Percentiles rank a stretch among this genome's conserved stretches.
These are phyloP conservation scores for Eupithecia vulgata DNA, from an alignment of 2,888 invertebrate genomes.

Conservation along the genomic window DNA sequence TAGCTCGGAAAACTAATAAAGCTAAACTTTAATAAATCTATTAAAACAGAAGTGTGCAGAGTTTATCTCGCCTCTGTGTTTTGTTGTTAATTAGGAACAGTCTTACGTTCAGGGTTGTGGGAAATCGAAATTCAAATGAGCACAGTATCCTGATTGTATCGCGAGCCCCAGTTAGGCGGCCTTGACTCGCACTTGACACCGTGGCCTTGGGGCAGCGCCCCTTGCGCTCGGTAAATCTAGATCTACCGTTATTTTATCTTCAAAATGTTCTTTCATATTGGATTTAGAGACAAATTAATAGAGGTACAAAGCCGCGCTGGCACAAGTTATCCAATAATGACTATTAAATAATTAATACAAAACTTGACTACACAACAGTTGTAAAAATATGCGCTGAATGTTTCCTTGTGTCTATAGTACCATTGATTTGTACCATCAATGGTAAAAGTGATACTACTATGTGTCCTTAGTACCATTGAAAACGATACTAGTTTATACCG, in stretches of 20 bases:
- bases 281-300: neutral
- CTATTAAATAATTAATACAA: too few relatives aligned
- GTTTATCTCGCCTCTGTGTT: neutral
- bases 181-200: constrained; percentile 42
- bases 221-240: constrained; percentile 15
- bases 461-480: too few relatives aligned
- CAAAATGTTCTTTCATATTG: neutral
- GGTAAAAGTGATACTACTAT: too few relatives aligned
- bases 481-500: too few relatives aligned
- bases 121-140: constrained; percentile 39
- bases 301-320: too few relatives aligned
- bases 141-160: constrained; percentile 33
- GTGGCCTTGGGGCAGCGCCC: constrained; percentile 29
- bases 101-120: constrained; percentile 28
- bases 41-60: neutral
- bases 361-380: too few relatives aligned
- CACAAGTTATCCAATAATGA: too few relatives aligned
- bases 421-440: too few relatives aligned
- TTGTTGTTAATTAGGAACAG: neutral
- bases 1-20: too few relatives aligned
- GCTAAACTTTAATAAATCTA: neutral
- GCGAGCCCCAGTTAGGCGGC: constrained; percentile 31
- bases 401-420: too few relatives aligned
- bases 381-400: too few relatives aligned
- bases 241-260: neutral